A percentile compares a stretch with the other conserved stretches of the same genome.
Evolutionary conservation across 35 echinoderm and acorn worm species (phyloP).

Genomic region (Ptychodera flava): DNA sequence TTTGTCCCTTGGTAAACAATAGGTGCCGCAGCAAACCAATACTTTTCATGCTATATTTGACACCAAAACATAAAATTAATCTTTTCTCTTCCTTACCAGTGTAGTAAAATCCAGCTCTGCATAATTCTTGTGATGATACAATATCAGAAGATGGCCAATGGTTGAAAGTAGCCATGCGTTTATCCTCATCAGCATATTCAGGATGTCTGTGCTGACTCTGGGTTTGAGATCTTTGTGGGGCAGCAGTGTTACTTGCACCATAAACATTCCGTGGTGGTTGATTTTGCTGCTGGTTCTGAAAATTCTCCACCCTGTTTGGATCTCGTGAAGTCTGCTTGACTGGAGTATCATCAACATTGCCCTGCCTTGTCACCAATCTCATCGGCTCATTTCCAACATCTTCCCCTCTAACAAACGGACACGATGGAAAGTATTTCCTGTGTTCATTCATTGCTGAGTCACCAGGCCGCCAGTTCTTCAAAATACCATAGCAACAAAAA

Average conservation of each 20-base stretch:
- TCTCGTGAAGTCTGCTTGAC: background rate
- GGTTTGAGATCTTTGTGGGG: background rate
- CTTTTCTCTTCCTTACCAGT: background rate
- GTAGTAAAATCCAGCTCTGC: background rate
- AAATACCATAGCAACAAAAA: conserved; percentile 81
- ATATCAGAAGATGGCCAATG: background rate
- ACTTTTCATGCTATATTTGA: too few species aligned
- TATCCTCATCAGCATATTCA: background rate
- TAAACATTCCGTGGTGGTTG: background rate
- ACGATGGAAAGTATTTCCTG: conserved; percentile 48
- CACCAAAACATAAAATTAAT: too few species aligned
- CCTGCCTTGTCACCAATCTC: background rate
- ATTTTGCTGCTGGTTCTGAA: too few species aligned
- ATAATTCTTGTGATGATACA: background rate
- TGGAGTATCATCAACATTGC: background rate
- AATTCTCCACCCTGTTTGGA: background rate
- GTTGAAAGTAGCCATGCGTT: background rate
- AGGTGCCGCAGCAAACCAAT: too few species aligned
- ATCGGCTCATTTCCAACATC: conserved; percentile 66
- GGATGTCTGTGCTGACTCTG: background rate
- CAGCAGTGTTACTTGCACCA: background rate
- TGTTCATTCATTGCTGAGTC: conserved; percentile 64
- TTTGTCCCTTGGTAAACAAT: too few species aligned
- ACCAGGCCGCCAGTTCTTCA: conserved; percentile 54
- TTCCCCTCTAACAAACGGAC: conserved; percentile 58